Evolutionary conservation across 2,113 vertebrate species (phyloP).

Genomic region (Myxocyprinus asiaticus): DNA sequence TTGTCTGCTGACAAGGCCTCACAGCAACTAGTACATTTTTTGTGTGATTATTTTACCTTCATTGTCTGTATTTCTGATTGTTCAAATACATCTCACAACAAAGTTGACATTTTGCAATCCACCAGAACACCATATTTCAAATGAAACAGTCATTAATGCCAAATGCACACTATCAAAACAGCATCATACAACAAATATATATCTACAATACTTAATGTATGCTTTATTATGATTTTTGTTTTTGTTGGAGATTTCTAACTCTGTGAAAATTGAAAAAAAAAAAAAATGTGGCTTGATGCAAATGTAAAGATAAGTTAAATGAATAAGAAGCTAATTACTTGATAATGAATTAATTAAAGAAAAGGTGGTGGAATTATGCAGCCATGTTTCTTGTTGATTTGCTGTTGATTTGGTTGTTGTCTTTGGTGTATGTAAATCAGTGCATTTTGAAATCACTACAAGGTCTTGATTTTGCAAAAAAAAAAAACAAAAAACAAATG

Average conservation of each 20-base stretch:
- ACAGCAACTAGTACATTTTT: background rate
- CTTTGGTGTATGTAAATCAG: background rate
- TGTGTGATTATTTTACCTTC: background rate
- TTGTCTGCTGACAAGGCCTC: background rate
- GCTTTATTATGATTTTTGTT: background rate
- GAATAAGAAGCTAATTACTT: background rate
- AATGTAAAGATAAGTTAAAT: background rate
- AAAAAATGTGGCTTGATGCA: background rate
- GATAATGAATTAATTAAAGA: background rate
- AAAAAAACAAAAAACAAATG: too few species aligned
- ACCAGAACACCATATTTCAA: background rate
- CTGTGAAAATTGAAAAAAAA: background rate
- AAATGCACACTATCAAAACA: background rate
- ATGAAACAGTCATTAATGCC: background rate
- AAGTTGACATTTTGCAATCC: too few species aligned
- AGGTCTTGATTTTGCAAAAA: background rate
- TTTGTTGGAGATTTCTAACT: background rate
- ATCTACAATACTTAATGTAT: background rate
- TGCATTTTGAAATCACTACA: background rate
- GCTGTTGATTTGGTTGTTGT: too few species aligned
- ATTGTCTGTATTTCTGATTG: background rate
- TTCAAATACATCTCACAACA: too few species aligned
- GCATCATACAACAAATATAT: background rate
- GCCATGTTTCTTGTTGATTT: background rate
- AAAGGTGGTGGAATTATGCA: background rate